phyloP scores from a whole-genome alignment of 2,797 vertebrate species.

The Sorex maritimensis region DNA sequence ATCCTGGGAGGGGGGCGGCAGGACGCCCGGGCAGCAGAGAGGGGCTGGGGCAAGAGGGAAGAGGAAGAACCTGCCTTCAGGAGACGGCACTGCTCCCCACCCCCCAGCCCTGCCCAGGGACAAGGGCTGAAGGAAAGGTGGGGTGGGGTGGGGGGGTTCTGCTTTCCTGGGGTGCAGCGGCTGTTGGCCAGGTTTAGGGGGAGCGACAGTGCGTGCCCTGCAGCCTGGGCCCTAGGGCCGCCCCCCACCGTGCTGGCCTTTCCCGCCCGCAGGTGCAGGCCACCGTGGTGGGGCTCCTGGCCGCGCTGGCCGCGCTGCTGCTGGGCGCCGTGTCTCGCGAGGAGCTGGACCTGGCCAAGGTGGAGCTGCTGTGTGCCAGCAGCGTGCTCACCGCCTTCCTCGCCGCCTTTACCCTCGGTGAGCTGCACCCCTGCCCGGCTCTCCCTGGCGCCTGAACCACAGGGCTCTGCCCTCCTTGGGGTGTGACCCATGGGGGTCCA shows the following conservation, averaged over 20 bases:
- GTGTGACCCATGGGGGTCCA: too few relatives aligned
- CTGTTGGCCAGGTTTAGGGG: too few relatives aligned
- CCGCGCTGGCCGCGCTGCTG: slow-evolving; percentile 94
- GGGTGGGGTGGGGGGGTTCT: too few relatives aligned
- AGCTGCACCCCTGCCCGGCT: slow-evolving; percentile 60
- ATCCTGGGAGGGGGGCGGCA: too few relatives aligned
- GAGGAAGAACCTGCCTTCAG: neutral
- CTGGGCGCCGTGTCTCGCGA: slow-evolving; percentile 94
- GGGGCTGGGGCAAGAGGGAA: neutral
- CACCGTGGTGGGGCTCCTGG: slow-evolving; percentile 97
- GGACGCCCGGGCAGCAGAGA: too few relatives aligned
- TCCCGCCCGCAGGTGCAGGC: slow-evolving; percentile 94
- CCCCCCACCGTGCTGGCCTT: neutral
- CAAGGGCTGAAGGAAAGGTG: neutral
- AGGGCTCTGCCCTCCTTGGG: neutral
- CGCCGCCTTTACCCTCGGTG: slow-evolving; percentile 96
- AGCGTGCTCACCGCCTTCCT: slow-evolving; percentile 96
- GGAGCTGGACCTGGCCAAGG: slow-evolving; percentile 94
- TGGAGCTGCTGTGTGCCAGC: slow-evolving; percentile 96
- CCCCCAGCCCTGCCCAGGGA: too few relatives aligned
- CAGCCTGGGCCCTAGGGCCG: neutral
- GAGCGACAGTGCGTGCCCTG: neutral
- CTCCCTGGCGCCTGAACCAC: neutral
- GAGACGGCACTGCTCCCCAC: too few relatives aligned
- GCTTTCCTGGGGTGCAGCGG: neutral